Evolutionary conservation across 2,888 invertebrate species (phyloP).

Genomic region (Meteorus colon): DNA sequence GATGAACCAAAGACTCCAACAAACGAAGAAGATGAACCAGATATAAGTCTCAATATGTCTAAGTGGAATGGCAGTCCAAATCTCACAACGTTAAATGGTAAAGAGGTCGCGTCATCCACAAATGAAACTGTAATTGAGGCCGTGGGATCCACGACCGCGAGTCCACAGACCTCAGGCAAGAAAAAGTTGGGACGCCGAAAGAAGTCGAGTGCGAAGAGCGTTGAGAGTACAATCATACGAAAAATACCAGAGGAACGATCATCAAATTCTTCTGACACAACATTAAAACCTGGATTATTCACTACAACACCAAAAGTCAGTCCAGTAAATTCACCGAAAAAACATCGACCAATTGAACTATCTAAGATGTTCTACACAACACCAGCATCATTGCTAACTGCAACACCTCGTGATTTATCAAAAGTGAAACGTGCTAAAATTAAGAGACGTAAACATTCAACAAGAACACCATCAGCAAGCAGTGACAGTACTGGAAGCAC

Average conservation of each 20-base stretch:
- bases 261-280: slow-evolving; percentile 51
- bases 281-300: slow-evolving; percentile 50
- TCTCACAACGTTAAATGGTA: slow-evolving; percentile 60
- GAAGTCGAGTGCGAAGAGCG: slow-evolving; percentile 60
- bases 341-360: slow-evolving; percentile 66
- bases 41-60: slow-evolving; percentile 56
- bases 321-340: slow-evolving; percentile 51
- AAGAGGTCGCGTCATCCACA: slow-evolving; percentile 53
- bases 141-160: slow-evolving; percentile 44
- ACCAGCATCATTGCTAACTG: slow-evolving; percentile 67
- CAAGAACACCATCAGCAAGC: slow-evolving; percentile 65
- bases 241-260: slow-evolving; percentile 49
- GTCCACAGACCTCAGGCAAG: slow-evolving; percentile 63
- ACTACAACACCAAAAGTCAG: slow-evolving; percentile 45
- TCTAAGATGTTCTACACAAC: slow-evolving; percentile 70
- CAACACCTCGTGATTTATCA: slow-evolving; percentile 68
- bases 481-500: slow-evolving; percentile 70
- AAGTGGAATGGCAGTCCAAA: slow-evolving; percentile 67
- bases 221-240: slow-evolving; percentile 71
- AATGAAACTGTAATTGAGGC: slow-evolving; percentile 48
- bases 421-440: slow-evolving; percentile 68
- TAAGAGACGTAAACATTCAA: slow-evolving; percentile 66
- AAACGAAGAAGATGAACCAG: slow-evolving; percentile 55
- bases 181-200: slow-evolving; percentile 64
- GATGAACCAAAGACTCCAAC: slow-evolving; percentile 63